Conservation (phyloP, 1,140 invertebrate genomes). For the Dryas iulia region DNA sequence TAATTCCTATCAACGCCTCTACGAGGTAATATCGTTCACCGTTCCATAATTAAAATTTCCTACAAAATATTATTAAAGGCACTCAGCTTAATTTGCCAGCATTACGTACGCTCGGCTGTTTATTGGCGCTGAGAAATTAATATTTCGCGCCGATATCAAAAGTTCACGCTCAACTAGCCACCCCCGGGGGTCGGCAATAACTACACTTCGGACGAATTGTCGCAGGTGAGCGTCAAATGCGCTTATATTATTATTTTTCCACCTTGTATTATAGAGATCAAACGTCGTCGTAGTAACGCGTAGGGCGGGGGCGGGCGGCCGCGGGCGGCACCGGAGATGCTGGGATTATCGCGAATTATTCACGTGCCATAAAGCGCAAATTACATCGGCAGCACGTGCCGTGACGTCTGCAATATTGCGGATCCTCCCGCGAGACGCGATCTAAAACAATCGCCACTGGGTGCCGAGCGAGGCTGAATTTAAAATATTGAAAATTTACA, state of each 20-base stretch:
- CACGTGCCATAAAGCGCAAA: slow-evolving; percentile 77
- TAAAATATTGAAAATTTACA: slow-evolving; percentile 54
- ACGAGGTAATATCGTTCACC: slow-evolving; percentile 52
- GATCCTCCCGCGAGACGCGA: slow-evolving; percentile 47
- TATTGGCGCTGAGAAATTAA: slow-evolving; percentile 77
- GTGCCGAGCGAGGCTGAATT: slow-evolving; percentile 48
- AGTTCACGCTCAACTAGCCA: slow-evolving; percentile 77
- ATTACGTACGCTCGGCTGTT: slow-evolving; percentile 71
- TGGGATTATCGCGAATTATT: slow-evolving; percentile 73
- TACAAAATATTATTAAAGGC: slow-evolving; percentile 73
- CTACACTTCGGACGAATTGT: slow-evolving; percentile 68
- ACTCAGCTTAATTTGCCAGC: slow-evolving; percentile 76
- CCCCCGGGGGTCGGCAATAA: slow-evolving; percentile 67
- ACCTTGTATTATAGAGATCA: slow-evolving; percentile 64
- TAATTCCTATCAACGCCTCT: slow-evolving; percentile 49
- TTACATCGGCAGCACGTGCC: slow-evolving; percentile 69
- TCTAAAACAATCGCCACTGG: slow-evolving; percentile 62
- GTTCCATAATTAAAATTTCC: slow-evolving; percentile 71
- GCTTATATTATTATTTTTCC: slow-evolving; percentile 77
- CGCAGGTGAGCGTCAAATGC: slow-evolving; percentile 72
- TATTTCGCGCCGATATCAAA: slow-evolving; percentile 79
- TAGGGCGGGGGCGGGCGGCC: slow-evolving; percentile 26
- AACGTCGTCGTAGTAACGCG: slow-evolving; percentile 66
- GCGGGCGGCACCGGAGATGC: slow-evolving; percentile 16
- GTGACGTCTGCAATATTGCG: slow-evolving; percentile 58